Evolutionary conservation across 1,140 invertebrate species (phyloP).

Genomic region (Bacillus rossius): DNA sequence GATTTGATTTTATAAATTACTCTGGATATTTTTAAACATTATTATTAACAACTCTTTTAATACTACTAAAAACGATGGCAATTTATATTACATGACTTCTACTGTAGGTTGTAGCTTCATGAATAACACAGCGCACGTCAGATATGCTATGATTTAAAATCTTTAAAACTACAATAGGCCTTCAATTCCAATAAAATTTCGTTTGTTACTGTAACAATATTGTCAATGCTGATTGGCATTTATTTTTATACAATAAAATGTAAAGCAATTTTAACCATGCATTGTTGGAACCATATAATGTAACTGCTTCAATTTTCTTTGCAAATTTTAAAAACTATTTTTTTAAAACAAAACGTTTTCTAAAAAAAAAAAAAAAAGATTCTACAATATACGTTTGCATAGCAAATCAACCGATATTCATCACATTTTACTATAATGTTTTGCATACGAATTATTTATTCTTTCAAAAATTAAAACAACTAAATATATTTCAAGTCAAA

Average conservation of each 20-base stretch:
- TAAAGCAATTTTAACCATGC: neutral
- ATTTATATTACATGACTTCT: no score
- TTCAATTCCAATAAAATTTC: constrained; percentile 10
- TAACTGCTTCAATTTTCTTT: neutral
- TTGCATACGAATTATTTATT: no score
- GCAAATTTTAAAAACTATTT: neutral
- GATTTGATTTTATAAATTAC: no score
- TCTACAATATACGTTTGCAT: neutral
- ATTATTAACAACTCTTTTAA: no score
- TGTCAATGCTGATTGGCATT: constrained; percentile 13
- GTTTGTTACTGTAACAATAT: constrained; percentile 16
- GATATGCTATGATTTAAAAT: constrained; percentile 8
- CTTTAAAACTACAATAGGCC: constrained; percentile 6
- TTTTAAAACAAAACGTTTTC: neutral
- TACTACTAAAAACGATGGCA: no score
- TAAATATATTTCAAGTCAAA: no score
- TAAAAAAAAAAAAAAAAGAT: neutral
- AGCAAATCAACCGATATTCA: neutral
- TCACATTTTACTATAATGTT: neutral
- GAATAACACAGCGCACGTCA: neutral
- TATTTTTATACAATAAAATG: neutral
- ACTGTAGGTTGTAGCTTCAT: no score
- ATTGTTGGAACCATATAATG: neutral
- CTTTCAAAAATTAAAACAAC: no score
- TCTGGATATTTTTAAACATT: no score